phyloP scores from a whole-genome alignment of 2,888 invertebrate species.

The Cantharis nigra region DNA sequence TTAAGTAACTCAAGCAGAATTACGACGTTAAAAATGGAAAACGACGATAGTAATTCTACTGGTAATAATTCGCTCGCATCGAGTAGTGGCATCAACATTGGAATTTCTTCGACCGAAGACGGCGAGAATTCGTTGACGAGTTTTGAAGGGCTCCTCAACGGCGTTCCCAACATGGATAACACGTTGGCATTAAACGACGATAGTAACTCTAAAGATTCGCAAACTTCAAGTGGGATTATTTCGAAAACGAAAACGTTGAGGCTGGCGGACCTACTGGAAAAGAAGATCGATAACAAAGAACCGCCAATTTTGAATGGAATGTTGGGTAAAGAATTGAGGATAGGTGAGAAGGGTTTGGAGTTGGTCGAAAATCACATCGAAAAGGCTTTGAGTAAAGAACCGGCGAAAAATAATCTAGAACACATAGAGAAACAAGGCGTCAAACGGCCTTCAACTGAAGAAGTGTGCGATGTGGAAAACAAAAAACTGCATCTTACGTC shows the following conservation, averaged over 20 bases:
- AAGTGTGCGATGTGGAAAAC: slow-evolving; percentile 54
- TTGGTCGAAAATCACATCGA: slow-evolving; percentile 65
- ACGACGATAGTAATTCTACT: slow-evolving; percentile 57
- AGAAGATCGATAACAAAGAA: slow-evolving; percentile 67
- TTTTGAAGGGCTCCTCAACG: slow-evolving; percentile 67
- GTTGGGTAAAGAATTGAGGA: slow-evolving; percentile 60
- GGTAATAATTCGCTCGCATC: slow-evolving; percentile 64
- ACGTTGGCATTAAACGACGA: slow-evolving; percentile 58
- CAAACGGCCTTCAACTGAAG: slow-evolving; percentile 52
- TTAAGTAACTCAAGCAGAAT: slow-evolving; percentile 45
- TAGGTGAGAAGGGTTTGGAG: slow-evolving; percentile 64
- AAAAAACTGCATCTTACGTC: slow-evolving; percentile 52
- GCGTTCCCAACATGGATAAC: slow-evolving; percentile 61
- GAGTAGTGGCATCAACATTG: slow-evolving; percentile 56
- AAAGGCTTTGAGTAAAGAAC: slow-evolving; percentile 53
- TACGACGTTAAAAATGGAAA: slow-evolving; percentile 43
- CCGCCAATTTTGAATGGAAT: slow-evolving; percentile 63
- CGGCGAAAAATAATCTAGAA: slow-evolving; percentile 35
- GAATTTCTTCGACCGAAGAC: slow-evolving; percentile 58
- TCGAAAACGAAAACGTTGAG: slow-evolving; percentile 68
- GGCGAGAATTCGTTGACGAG: slow-evolving; percentile 67
- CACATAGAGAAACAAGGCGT: slow-evolving; percentile 51
- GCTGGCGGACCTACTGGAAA: slow-evolving; percentile 82
- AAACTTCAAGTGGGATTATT: slow-evolving; percentile 41
- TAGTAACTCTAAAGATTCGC: slow-evolving; percentile 58